phyloP scores from a whole-genome alignment of 2,888 invertebrate species.

The Agrochola lota region DNA sequence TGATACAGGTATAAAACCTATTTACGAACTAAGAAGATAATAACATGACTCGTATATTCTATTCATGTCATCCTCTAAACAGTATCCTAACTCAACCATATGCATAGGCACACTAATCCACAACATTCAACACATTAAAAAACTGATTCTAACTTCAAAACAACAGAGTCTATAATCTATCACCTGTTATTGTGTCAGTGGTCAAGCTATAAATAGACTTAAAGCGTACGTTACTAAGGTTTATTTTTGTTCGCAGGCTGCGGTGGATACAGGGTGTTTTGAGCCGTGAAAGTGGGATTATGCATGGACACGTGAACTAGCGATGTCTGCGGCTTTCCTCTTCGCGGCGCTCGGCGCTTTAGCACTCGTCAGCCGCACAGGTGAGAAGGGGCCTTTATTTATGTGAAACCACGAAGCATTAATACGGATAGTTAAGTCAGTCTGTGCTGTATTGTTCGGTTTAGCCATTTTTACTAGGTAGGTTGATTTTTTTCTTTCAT shows the following conservation, averaged over 20 bases:
- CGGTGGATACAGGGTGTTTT: slow-evolving; percentile 71
- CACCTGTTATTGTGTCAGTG: background rate
- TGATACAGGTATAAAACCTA: slow-evolving; percentile 33
- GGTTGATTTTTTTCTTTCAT: too few species aligned
- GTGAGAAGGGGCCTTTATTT: slow-evolving; percentile 72
- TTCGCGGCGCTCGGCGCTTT: slow-evolving; percentile 83
- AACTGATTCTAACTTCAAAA: slow-evolving; percentile 21
- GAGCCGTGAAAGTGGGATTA: slow-evolving; percentile 81
- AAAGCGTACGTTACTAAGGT: slow-evolving; percentile 60
- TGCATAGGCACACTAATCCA: slow-evolving; percentile 31
- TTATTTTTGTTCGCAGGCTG: slow-evolving; percentile 78
- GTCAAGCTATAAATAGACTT: slow-evolving; percentile 39
- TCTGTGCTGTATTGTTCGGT: background rate
- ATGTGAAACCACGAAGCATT: slow-evolving; percentile 60
- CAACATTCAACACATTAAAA: slow-evolving; percentile 18
- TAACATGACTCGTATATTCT: slow-evolving; percentile 48
- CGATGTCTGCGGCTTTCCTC: slow-evolving; percentile 82
- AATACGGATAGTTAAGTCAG: slow-evolving; percentile 26
- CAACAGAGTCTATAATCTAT: slow-evolving; percentile 23
- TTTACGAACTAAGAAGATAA: slow-evolving; percentile 46
- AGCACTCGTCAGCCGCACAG: slow-evolving; percentile 84
- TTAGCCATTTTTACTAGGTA: background rate
- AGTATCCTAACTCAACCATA: slow-evolving; percentile 30
- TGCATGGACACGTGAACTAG: slow-evolving; percentile 83
- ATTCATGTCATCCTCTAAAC: slow-evolving; percentile 50